A percentile compares a stretch with the other conserved stretches of the same genome.
These are phyloP conservation scores for Nesometra sesokonis DNA, from an alignment of 35 echinoderm and acorn worm species.

Conservation along the genomic window DNA sequence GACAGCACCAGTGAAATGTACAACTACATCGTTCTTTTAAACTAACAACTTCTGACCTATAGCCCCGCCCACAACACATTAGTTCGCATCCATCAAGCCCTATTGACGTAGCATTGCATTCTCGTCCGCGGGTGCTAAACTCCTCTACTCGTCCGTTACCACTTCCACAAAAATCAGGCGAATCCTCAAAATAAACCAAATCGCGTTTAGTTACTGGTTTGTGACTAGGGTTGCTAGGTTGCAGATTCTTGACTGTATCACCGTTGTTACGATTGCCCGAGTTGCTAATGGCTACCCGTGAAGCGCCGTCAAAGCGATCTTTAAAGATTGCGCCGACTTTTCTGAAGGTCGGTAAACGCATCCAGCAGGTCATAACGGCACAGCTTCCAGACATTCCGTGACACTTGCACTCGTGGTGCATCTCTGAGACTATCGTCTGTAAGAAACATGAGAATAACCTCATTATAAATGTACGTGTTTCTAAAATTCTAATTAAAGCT, in stretches of 20 bases:
- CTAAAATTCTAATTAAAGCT: neutral
- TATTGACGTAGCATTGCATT: constrained; percentile 86
- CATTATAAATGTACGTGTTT: neutral
- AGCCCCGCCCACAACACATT: constrained; percentile 85
- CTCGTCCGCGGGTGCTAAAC: constrained; percentile 52
- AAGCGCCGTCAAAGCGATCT: constrained; percentile 89
- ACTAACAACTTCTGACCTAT: constrained; percentile 18
- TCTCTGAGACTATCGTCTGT: constrained; percentile 67
- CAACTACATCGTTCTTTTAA: constrained; percentile 86
- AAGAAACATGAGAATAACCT: neutral
- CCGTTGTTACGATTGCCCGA: constrained; percentile 44
- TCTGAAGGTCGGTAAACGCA: constrained; percentile 78
- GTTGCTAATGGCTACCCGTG: constrained; percentile 60
- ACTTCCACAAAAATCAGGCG: constrained; percentile 78
- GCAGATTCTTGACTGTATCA: constrained; percentile 7
- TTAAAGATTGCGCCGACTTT: constrained; percentile 66
- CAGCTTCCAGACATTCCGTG: constrained; percentile 99
- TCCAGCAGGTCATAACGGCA: constrained; percentile 81
- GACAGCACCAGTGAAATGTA: constrained; percentile 98
- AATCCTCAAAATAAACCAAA: constrained; percentile 92
- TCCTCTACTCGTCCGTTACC: constrained; percentile 47
- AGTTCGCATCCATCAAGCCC: constrained; percentile 92
- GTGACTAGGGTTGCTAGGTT: constrained; percentile 67
- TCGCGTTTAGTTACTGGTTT: constrained; percentile 59
- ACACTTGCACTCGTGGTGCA: constrained; percentile 85